Percentiles rank a stretch among this genome's conserved stretches.
These are phyloP conservation scores for Colletes gigas DNA, from an alignment of 1,140 invertebrate species.

Conservation along the genomic window DNA sequence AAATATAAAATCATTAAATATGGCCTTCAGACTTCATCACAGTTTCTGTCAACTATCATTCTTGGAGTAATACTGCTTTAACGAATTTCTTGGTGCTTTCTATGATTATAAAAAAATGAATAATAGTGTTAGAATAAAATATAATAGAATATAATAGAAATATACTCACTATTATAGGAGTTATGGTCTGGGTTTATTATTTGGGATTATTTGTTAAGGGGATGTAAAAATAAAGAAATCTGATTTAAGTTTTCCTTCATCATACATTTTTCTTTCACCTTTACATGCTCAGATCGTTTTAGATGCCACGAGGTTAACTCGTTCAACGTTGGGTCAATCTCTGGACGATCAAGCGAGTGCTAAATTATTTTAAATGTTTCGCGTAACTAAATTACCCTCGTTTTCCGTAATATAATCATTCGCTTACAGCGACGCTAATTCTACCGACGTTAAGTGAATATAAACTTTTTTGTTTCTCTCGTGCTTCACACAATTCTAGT, in stretches of 20 bases:
- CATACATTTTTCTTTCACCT: neutral
- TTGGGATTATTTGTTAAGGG: too few species aligned
- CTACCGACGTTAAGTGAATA: slow-evolving; percentile 9
- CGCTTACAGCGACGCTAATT: neutral
- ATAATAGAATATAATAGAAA: too few species aligned
- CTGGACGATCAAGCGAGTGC: neutral
- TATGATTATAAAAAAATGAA: too few species aligned
- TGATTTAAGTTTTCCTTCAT: neutral
- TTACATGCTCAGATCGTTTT: neutral
- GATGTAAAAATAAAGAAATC: too few species aligned
- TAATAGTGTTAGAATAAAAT: too few species aligned
- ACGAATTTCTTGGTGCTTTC: too few species aligned
- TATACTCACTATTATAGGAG: too few species aligned
- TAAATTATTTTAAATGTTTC: slow-evolving; percentile 3
- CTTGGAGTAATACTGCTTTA: too few species aligned
- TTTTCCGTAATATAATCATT: slow-evolving; percentile 11
- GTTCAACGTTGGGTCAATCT: neutral
- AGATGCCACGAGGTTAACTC: neutral
- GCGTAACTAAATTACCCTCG: neutral
- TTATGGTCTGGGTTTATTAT: too few species aligned
- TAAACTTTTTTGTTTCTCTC: slow-evolving; percentile 1
- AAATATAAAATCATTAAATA: too few species aligned
- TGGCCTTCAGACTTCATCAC: too few species aligned
- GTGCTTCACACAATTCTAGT: neutral
- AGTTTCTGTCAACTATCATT: too few species aligned